A percentile compares a stretch with the other conserved stretches of the same genome.
phyloP scores from a whole-genome alignment of 1,140 invertebrate species.

The Macrotrachela quadricornifera region DNA sequence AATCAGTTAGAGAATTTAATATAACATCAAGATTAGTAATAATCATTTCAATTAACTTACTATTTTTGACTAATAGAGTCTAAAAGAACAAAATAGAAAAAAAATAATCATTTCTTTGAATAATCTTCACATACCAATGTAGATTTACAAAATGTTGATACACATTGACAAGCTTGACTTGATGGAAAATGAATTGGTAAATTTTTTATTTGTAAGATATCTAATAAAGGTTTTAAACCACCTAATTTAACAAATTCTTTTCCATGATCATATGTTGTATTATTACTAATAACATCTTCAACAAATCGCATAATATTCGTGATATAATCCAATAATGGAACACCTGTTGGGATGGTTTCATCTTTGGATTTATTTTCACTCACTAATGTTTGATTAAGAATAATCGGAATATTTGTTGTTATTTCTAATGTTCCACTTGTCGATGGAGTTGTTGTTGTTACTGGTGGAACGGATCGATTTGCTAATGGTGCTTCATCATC shows the following conservation, averaged over 20 bases:
- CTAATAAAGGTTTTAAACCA: constrained; percentile 51
- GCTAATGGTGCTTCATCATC: neutral
- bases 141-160: constrained; percentile 63
- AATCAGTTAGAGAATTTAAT: neutral
- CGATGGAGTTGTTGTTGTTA: constrained; percentile 20
- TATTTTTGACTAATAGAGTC: constrained; percentile 42
- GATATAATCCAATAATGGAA: constrained; percentile 11
- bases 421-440: neutral
- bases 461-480: constrained; percentile 13
- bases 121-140: no score
- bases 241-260: constrained; percentile 60
- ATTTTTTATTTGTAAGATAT: constrained; percentile 56
- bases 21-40: neutral
- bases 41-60: constrained; percentile 45
- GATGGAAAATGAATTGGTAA: constrained; percentile 65
- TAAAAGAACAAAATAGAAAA: no score
- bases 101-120: no score
- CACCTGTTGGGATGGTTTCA: neutral
- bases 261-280: constrained; percentile 72
- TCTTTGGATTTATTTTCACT: neutral
- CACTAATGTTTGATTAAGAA: constrained; percentile 8
- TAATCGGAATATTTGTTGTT: constrained; percentile 8
- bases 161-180: constrained; percentile 56
- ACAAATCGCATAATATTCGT: constrained; percentile 55
- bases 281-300: constrained; percentile 68